phyloP scores from a whole-genome alignment of 1,140 invertebrate species.

The Drosophila bipectinata region DNA sequence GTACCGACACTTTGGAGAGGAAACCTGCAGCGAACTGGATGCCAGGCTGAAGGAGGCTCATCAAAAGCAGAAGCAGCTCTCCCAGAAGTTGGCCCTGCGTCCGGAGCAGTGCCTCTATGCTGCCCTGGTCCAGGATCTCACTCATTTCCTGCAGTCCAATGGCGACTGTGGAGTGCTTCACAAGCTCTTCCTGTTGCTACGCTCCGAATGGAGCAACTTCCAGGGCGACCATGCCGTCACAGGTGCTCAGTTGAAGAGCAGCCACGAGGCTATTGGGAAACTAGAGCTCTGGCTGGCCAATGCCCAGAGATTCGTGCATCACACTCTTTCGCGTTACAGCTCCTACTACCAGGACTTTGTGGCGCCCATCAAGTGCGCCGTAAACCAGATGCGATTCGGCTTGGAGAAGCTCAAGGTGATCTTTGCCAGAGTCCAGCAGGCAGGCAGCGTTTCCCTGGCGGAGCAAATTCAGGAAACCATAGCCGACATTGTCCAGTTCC shows the following conservation, averaged over 20 bases:
- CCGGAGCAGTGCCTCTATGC: conserved; percentile 86
- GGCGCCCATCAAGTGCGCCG: conserved; percentile 69
- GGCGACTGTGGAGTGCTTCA: conserved; percentile 55
- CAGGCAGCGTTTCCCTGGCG: conserved; percentile 50
- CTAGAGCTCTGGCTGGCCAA: conserved; percentile 78
- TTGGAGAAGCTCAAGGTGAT: conserved; percentile 66
- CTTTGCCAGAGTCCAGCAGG: conserved; percentile 43
- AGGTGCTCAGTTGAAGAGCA: conserved; percentile 35
- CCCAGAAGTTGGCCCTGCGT: conserved; percentile 85
- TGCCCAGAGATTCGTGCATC: conserved; percentile 72
- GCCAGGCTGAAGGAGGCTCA: conserved; percentile 70
- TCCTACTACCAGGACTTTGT: conserved; percentile 80
- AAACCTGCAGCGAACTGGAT: conserved; percentile 72
- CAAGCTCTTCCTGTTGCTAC: conserved; percentile 39
- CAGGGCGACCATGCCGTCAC: conserved; percentile 19
- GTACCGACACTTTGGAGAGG: conserved; percentile 69
- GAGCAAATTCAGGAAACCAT: conserved; percentile 51
- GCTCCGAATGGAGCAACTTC: conserved; percentile 50
- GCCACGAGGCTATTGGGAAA: conserved; percentile 57
- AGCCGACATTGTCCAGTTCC: conserved; percentile 66
- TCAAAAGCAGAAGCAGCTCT: conserved; percentile 70
- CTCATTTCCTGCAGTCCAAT: conserved; percentile 72
- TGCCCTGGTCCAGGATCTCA: conserved; percentile 81
- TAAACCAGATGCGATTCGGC: conserved; percentile 66
- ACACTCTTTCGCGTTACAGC: conserved; percentile 61